These are phyloP conservation scores for Bruchidius siliquastri DNA, from an alignment of 2,888 invertebrate species.

Conservation along the genomic window DNA sequence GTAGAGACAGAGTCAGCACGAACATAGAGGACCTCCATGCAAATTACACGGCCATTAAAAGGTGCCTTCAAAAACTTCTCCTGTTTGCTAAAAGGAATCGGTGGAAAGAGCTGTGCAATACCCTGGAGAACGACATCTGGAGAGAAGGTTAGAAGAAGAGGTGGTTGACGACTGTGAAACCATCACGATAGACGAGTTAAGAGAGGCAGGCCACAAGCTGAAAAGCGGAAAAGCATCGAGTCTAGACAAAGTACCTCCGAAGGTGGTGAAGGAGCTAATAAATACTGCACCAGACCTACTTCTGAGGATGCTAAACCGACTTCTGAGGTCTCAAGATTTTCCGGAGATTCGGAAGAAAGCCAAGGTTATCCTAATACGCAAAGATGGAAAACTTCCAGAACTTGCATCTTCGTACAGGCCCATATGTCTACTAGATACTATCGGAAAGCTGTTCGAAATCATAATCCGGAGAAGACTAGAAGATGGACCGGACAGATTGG, in stretches of 20 bases:
- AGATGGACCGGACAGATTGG: no score
- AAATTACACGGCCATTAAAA: background rate
- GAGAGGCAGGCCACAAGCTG: constrained; percentile 10
- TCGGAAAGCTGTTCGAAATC: constrained; percentile 4
- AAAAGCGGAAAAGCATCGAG: constrained; percentile 23
- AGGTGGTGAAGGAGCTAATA: constrained; percentile 16
- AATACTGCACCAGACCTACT: constrained; percentile 9
- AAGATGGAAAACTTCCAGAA: background rate
- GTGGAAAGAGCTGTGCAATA: background rate
- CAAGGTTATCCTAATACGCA: constrained; percentile 13
- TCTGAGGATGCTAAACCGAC: constrained; percentile 9
- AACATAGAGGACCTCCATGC: no score
- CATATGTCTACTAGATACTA: constrained; percentile 5
- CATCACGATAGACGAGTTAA: constrained; percentile 10
- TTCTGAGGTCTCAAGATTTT: constrained; percentile 13
- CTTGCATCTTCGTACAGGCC: constrained; percentile 5
- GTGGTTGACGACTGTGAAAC: no score
- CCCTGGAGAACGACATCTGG: background rate
- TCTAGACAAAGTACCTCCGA: constrained; percentile 23
- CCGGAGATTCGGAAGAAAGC: constrained; percentile 20
- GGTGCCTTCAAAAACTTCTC: background rate
- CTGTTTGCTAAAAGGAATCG: background rate
- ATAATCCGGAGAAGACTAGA: constrained; percentile 3
- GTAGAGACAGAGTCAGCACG: no score
- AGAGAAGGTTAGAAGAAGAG: background rate